Conservation (phyloP, 2,888 invertebrate genomes). For the Nowickia ferox region DNA sequence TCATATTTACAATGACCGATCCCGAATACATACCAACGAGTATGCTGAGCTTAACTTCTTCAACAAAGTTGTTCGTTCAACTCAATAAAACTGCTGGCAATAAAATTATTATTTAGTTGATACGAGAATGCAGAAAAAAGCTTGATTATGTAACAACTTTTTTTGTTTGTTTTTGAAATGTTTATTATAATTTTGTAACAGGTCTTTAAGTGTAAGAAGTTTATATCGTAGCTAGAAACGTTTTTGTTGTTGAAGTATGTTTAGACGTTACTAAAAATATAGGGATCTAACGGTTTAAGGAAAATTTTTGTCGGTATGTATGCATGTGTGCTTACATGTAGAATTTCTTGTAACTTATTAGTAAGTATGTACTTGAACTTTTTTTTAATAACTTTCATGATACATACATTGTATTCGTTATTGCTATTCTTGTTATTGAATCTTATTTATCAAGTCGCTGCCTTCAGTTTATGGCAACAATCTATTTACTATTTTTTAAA, state of each 20-base stretch:
- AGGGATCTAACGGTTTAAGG: too few relatives aligned
- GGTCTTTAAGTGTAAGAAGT: constrained; percentile 56
- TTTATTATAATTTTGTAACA: constrained; percentile 55
- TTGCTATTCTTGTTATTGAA: constrained; percentile 58
- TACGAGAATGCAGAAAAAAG: neutral
- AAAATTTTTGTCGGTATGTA: neutral
- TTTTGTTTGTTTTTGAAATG: constrained; percentile 16
- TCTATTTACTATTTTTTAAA: neutral
- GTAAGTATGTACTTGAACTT: neutral
- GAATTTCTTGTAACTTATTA: constrained; percentile 51
- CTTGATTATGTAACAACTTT: neutral
- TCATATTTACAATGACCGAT: constrained; percentile 12
- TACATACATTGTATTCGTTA: constrained; percentile 55
- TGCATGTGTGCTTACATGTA: neutral
- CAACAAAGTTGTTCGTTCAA: constrained; percentile 39
- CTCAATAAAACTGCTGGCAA: constrained; percentile 54
- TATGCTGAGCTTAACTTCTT: neutral
- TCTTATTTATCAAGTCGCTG: constrained; percentile 63
- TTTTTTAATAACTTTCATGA: constrained; percentile 55
- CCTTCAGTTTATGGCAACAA: constrained; percentile 57
- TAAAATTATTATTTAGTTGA: constrained; percentile 52
- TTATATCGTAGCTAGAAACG: constrained; percentile 42
- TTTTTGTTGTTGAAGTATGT: neutral
- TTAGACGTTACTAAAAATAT: neutral
- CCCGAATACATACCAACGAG: neutral